Evolutionary conservation across 1,140 invertebrate species (phyloP).

Genomic region (Acromyrmex echinatior): DNA sequence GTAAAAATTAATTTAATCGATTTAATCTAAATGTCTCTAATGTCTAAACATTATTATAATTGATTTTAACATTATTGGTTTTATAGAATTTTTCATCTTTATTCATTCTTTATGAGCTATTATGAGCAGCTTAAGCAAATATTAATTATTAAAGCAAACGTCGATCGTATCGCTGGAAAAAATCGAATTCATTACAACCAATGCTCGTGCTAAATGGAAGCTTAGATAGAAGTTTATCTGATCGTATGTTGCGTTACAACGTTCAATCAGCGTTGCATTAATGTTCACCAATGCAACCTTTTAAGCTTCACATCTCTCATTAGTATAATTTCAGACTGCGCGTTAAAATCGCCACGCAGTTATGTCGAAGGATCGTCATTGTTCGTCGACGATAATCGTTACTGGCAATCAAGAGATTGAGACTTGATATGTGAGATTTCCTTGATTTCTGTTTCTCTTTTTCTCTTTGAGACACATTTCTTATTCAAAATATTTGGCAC

Average conservation of each 20-base stretch:
- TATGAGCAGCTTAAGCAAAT: conserved; percentile 30
- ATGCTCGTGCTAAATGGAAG: conserved; percentile 29
- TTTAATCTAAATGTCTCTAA: background rate
- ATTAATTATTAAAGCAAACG: conserved; percentile 51
- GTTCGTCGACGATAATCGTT: conserved; percentile 6
- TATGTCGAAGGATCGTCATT: conserved; percentile 13
- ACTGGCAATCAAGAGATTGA: conserved; percentile 13
- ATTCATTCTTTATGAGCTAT: background rate
- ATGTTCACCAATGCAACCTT: conserved; percentile 33
- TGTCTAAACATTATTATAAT: background rate
- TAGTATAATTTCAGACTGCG: conserved; percentile 45
- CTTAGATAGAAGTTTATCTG: conserved; percentile 41
- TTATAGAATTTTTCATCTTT: background rate
- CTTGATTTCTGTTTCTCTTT: conserved; percentile 18
- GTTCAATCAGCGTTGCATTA: conserved; percentile 53
- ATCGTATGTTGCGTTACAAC: conserved; percentile 19
- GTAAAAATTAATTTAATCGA: background rate
- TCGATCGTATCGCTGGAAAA: conserved; percentile 36
- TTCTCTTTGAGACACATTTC: background rate
- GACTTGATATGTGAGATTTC: conserved; percentile 28
- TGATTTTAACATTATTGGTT: background rate
- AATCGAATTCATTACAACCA: conserved; percentile 43
- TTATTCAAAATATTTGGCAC: background rate
- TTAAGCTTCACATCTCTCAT: conserved; percentile 50
- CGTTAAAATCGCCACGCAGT: conserved; percentile 26